These are phyloP conservation scores for Monochamus saltuarius DNA, from an alignment of 1,140 invertebrate species.

Conservation along the genomic window DNA sequence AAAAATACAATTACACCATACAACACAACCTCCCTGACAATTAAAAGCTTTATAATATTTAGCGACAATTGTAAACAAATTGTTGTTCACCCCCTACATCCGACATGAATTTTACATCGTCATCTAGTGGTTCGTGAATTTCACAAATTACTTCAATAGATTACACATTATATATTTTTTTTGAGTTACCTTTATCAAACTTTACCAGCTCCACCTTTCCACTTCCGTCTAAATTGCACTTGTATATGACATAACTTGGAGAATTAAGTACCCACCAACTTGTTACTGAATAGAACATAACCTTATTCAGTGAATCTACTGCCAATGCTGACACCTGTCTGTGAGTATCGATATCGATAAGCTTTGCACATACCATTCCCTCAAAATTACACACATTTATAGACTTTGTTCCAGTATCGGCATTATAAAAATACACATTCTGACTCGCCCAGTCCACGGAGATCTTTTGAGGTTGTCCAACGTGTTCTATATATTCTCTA, in stretches of 20 bases:
- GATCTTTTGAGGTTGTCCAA: slow-evolving; percentile 62
- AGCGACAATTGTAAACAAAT: no score
- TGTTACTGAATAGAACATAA: slow-evolving; percentile 60
- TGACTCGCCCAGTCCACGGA: slow-evolving; percentile 77
- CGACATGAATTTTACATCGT: background rate
- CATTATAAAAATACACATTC: slow-evolving; percentile 76
- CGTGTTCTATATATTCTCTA: slow-evolving; percentile 32
- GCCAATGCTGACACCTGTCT: slow-evolving; percentile 55
- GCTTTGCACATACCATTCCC: slow-evolving; percentile 57
- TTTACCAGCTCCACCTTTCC: slow-evolving; percentile 49
- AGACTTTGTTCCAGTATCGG: slow-evolving; percentile 47
- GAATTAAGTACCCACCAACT: slow-evolving; percentile 49
- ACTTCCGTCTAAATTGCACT: slow-evolving; percentile 66
- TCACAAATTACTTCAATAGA: background rate
- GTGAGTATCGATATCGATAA: slow-evolving; percentile 66
- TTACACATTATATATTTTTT: background rate
- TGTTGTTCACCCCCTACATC: no score
- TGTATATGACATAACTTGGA: slow-evolving; percentile 58
- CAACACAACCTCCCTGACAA: no score
- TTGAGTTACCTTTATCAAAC: slow-evolving; percentile 30
- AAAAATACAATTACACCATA: no score
- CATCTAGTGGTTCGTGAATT: background rate
- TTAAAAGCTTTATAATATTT: no score
- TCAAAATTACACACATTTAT: slow-evolving; percentile 61
- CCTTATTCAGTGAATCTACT: slow-evolving; percentile 56